Evolutionary conservation across 2,113 vertebrate genomes (phyloP).

Genomic region (Brachypodius melanocephalos): DNA sequence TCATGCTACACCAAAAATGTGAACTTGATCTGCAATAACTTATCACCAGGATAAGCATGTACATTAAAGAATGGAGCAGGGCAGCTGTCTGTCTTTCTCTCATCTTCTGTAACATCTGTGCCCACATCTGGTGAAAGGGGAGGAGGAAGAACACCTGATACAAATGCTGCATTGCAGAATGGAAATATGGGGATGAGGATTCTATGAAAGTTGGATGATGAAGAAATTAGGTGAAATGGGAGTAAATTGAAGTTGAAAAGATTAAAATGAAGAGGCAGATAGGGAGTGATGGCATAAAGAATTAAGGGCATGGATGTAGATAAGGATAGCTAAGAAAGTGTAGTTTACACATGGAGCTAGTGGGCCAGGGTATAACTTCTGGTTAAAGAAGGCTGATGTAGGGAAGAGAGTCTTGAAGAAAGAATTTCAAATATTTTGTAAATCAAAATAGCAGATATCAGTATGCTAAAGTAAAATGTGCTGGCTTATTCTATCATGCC

Average conservation of each 20-base stretch:
- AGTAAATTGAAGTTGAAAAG: background rate
- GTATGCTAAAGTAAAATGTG: background rate
- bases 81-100: background rate
- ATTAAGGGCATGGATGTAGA: rapidly evolving
- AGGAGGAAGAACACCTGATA: background rate
- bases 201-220: background rate
- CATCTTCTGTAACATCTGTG: background rate
- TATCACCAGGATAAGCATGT: background rate
- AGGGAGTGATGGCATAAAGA: background rate
- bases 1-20: background rate
- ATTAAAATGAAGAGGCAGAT: background rate
- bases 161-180: background rate
- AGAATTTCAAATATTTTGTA: background rate
- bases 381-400: background rate
- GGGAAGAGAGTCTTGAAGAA: background rate
- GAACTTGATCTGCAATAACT: background rate
- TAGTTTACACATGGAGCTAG: background rate
- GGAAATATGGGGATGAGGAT: background rate
- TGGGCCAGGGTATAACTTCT: background rate
- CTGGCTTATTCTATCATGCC: background rate
- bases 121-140: background rate
- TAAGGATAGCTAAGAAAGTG: background rate
- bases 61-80: background rate
- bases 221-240: background rate
- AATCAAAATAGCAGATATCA: background rate